Conservation (phyloP, 2,113 vertebrate species). For the Centropus unirufus region DNA sequence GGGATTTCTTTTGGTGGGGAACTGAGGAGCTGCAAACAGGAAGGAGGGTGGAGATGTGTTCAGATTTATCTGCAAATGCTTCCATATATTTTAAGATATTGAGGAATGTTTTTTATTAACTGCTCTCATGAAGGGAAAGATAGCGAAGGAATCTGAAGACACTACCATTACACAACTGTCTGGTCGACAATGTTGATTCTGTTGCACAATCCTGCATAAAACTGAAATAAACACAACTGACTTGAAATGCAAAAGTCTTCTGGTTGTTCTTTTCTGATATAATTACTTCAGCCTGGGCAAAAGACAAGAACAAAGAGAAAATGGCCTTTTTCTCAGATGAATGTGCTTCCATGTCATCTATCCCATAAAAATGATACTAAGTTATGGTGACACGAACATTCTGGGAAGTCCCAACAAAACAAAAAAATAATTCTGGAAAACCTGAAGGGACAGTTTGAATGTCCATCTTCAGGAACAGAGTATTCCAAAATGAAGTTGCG, state of each 20-base stretch:
- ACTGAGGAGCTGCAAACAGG: background rate
- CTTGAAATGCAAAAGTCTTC: background rate
- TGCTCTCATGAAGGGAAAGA: constrained; percentile 6
- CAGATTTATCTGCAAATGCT: background rate
- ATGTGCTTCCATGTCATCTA: background rate
- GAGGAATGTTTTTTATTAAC: constrained; percentile 41
- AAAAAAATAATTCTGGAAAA: background rate
- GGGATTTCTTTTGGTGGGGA: constrained; percentile 20
- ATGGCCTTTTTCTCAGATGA: background rate
- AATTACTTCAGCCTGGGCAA: background rate
- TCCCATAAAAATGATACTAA: background rate
- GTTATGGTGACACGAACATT: background rate
- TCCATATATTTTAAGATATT: constrained; percentile 3
- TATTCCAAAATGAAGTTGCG: background rate
- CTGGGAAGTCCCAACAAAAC: background rate
- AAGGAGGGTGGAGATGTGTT: background rate
- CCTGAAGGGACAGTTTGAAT: background rate
- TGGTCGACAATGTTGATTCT: background rate
- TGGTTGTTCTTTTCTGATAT: background rate
- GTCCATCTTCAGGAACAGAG: background rate
- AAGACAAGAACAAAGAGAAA: constrained; percentile 24
- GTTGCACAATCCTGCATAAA: constrained; percentile 24
- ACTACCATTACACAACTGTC: background rate
- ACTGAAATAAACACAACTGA: constrained; percentile 11
- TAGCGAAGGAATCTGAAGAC: constrained; percentile 36